phyloP scores from a whole-genome alignment of 2,797 vertebrate genomes.

The Enteromius treurensis region DNA sequence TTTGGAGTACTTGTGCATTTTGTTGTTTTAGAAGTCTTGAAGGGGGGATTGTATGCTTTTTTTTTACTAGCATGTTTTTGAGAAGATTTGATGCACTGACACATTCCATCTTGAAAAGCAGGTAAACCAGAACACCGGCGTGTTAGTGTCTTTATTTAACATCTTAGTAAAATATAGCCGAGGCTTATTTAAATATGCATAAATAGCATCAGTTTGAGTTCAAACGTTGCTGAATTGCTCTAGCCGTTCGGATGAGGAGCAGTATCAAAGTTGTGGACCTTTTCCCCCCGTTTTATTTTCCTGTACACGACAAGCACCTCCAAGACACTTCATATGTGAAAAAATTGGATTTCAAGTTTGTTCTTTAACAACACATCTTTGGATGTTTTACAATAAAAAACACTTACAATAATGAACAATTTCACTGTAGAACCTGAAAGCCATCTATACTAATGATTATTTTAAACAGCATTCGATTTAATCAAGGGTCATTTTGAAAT shows the following conservation, averaged over 20 bases:
- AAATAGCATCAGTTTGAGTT: constrained; percentile 82
- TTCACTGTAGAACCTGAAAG: constrained; percentile 67
- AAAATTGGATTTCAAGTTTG: constrained; percentile 78
- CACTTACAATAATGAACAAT: constrained; percentile 65
- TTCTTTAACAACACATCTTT: constrained; percentile 81
- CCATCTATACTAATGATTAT: constrained; percentile 71
- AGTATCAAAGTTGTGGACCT: constrained; percentile 62
- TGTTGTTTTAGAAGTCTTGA: background rate
- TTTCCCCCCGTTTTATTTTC: constrained; percentile 62
- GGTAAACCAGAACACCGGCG: constrained; percentile 70
- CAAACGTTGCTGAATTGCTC: constrained; percentile 68
- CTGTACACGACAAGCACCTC: constrained; percentile 74
- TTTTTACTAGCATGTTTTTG: constrained; percentile 9
- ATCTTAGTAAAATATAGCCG: constrained; percentile 86
- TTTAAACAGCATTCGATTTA: constrained; percentile 73
- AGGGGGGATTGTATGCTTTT: background rate
- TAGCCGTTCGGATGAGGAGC: constrained; percentile 66
- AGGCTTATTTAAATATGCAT: constrained; percentile 86
- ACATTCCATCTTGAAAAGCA: constrained; percentile 24
- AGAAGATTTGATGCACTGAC: constrained; percentile 21
- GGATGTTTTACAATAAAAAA: constrained; percentile 74
- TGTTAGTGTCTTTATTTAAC: constrained; percentile 86
- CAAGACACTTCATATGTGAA: constrained; percentile 68
- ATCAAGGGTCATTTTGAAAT: constrained; percentile 60
- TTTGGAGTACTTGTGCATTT: background rate